Conservation (phyloP, 2,888 invertebrate genomes). For the Zele albiditarsus region DNA sequence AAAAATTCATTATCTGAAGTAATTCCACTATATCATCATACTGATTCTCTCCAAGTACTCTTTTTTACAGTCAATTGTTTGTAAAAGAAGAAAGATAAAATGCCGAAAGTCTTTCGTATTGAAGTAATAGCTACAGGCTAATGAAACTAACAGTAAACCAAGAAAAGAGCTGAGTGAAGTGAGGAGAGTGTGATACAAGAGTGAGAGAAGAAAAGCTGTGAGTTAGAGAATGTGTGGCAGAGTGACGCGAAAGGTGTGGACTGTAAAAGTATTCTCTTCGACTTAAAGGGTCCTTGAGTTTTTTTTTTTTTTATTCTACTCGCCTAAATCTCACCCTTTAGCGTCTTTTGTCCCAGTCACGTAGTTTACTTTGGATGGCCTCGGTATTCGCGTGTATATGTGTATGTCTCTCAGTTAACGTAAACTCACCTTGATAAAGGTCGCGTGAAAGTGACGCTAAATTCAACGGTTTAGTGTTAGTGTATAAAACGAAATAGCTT, state of each 20-base stretch:
- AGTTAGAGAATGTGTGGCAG: slow-evolving; percentile 24
- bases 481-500: no score
- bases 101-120: background rate
- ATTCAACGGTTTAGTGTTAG: no score
- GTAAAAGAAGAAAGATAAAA: background rate
- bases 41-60: no score
- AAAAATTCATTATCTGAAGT: no score
- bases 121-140: background rate
- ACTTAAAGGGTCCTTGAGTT: slow-evolving; percentile 24
- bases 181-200: background rate
- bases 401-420: slow-evolving; percentile 24
- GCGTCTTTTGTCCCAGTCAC: slow-evolving; percentile 39
- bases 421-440: slow-evolving; percentile 24
- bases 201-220: slow-evolving; percentile 10
- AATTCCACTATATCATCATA: no score
- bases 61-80: background rate
- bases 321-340: background rate
- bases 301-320: slow-evolving; percentile 21
- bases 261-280: slow-evolving; percentile 38
- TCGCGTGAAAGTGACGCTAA: slow-evolving; percentile 16
- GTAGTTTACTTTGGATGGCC: slow-evolving; percentile 30
- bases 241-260: slow-evolving; percentile 23
- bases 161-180: slow-evolving; percentile 2
- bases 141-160: slow-evolving; percentile 1
- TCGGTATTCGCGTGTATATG: background rate